These are phyloP conservation scores for Neosilurus hyrtlii DNA, from an alignment of 2,797 vertebrate genomes.

Conservation along the genomic window DNA sequence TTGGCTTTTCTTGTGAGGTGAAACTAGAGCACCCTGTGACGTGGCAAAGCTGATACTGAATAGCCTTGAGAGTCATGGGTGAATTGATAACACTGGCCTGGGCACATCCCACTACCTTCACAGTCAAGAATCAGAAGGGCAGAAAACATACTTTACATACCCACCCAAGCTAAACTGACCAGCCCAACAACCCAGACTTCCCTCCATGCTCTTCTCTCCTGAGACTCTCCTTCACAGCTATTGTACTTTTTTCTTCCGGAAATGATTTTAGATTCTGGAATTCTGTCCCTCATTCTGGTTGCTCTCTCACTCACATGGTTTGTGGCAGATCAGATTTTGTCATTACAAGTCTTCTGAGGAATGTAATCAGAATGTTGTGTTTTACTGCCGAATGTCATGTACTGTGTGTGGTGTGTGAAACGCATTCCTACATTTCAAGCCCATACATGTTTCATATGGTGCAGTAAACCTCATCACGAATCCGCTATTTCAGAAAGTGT, in stretches of 20 bases:
- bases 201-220: background rate
- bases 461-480: background rate
- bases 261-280: background rate
- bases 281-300: background rate
- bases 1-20: conserved; percentile 53
- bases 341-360: conserved; percentile 24
- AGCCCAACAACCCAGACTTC: background rate
- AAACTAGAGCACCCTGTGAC: conserved; percentile 67
- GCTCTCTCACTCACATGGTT: background rate
- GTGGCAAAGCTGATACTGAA: conserved; percentile 65
- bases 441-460: background rate
- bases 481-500: background rate
- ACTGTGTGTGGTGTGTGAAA: background rate
- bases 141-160: conserved; percentile 44
- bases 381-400: background rate
- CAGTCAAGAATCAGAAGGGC: conserved; percentile 61
- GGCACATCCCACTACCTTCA: conserved; percentile 49
- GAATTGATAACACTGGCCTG: conserved; percentile 56
- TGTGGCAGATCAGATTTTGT: conserved; percentile 15
- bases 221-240: background rate
- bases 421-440: background rate
- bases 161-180: background rate
- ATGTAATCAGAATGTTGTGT: conserved; percentile 27
- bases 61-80: conserved; percentile 67
- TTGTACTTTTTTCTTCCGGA: background rate